phyloP scores from a whole-genome alignment of 2,888 invertebrate species.

The Helobdella robusta region DNA sequence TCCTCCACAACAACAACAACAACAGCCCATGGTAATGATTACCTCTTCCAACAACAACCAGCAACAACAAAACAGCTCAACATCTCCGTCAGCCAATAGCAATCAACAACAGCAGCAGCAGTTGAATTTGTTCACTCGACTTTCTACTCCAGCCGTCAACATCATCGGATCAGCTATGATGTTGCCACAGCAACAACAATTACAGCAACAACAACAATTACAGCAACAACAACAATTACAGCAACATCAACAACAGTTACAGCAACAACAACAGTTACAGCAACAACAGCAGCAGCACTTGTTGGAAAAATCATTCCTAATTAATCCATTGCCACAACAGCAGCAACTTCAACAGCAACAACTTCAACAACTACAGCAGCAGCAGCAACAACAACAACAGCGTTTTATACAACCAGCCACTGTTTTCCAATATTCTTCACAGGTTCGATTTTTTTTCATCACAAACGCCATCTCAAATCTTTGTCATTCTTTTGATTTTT shows the following conservation, averaged over 20 bases:
- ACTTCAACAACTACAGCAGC: constrained; percentile 30
- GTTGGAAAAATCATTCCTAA: constrained; percentile 10
- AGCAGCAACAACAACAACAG: constrained; percentile 32
- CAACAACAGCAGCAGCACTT: constrained; percentile 31
- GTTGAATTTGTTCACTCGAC: constrained; percentile 1
- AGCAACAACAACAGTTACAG: constrained; percentile 32
- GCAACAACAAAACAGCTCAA: constrained; percentile 10
- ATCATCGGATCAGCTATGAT: constrained; percentile 16
- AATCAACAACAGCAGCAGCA: constrained; percentile 7
- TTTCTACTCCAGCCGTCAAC: constrained; percentile 14
- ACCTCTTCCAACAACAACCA: neutral
- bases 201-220: constrained; percentile 17
- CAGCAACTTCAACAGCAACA: no score
- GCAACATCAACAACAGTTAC: constrained; percentile 18
- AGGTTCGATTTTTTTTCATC: no score
- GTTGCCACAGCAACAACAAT: constrained; percentile 5
- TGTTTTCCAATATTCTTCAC: constrained; percentile 15
- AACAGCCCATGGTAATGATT: neutral
- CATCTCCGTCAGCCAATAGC: neutral
- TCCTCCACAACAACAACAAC: constrained; percentile 15
- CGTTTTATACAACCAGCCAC: constrained; percentile 19
- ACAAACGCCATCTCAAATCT: no score
- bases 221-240: constrained; percentile 33
- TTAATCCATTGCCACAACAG: constrained; percentile 19
- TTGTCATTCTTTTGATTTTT: no score